Evolutionary conservation across 2,888 invertebrate species (phyloP).

Genomic region (Drosophila buzzatii): DNA sequence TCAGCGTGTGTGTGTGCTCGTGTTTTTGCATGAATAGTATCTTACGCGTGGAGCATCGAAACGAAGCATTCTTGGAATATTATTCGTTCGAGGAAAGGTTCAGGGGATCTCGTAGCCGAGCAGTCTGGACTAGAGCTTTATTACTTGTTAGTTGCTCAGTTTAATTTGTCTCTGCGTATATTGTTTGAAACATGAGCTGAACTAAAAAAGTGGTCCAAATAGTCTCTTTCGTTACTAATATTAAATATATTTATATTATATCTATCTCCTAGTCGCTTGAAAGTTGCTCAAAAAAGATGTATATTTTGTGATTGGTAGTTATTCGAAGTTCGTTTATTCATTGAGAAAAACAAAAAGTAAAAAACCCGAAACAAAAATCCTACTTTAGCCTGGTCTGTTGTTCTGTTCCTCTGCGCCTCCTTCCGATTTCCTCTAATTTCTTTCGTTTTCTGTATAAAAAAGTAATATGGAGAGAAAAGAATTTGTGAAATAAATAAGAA

Average conservation of each 20-base stretch:
- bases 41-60: too few species aligned
- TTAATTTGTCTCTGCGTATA: too few species aligned
- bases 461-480: constrained; percentile 34
- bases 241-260: not conserved
- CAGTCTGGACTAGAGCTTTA: too few species aligned
- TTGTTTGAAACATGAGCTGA: too few species aligned
- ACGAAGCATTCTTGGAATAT: too few species aligned
- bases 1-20: too few species aligned
- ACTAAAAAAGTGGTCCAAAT: not conserved
- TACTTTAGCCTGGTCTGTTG: not conserved
- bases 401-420: not conserved
- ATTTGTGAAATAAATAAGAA: constrained; percentile 66
- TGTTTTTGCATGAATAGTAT: too few species aligned
- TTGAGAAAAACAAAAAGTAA: not conserved
- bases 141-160: too few species aligned
- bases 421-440: not conserved
- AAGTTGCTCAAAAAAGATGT: not conserved
- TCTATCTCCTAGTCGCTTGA: not conserved
- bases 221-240: not conserved
- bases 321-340: not conserved
- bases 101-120: too few species aligned
- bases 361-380: not conserved
- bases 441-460: constrained; percentile 13
- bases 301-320: not conserved
- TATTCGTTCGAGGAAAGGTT: too few species aligned